Evolutionary conservation across 2,113 vertebrate genomes (phyloP), one percentile per base, ranked within the genome.

Genomic region (Protomyctophum bolini): DNA sequence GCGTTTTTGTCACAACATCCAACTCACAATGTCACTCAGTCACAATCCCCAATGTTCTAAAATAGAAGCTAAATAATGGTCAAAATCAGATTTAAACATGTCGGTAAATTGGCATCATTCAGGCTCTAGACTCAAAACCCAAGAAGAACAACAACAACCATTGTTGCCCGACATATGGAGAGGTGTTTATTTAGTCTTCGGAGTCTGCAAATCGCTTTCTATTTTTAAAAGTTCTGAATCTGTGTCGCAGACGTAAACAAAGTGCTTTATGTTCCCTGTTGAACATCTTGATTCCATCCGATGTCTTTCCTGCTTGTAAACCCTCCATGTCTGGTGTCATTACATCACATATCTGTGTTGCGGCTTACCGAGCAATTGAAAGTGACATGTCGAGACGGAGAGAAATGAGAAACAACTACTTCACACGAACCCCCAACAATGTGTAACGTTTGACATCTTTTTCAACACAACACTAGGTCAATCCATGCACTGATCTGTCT

Each of bases 121-220:
- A 41, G 33, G 33, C 33, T 41, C 33, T 41, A 41, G 33, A 41
- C 5, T 6, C 33, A 41, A 41, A 3, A 41, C 33, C 33, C 33
- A 41, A 41, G 3, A 41, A 4, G 1, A 41, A 49, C 21, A 4
- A 14, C 5, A 12, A 45, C 2, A n/a, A 14, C 51, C 54, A 59
- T 46, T 45, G 63, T 63, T 51, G 28, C 28, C 14, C 21, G 51
- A 63, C 71, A 73, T 41, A 66, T 73, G 29, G 48, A 6, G 6
- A 59, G 56, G 55, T 51, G 72, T 61, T 66, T 58, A 47, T 12
- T 60, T 58, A 48, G 48, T 10, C 54, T 73, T 54, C n/a, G 8
- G 29, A 50, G 57, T 48, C 12, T 52, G 28, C 47, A 3, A 41
- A 58, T 66, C 54, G 58, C 55, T 73, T 65, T 51, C 62, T 10